A percentile compares a stretch with the other conserved stretches of the same genome.
Conservation (phyloP, 1,140 invertebrate genomes). For the Leptopilina clavipes region DNA sequence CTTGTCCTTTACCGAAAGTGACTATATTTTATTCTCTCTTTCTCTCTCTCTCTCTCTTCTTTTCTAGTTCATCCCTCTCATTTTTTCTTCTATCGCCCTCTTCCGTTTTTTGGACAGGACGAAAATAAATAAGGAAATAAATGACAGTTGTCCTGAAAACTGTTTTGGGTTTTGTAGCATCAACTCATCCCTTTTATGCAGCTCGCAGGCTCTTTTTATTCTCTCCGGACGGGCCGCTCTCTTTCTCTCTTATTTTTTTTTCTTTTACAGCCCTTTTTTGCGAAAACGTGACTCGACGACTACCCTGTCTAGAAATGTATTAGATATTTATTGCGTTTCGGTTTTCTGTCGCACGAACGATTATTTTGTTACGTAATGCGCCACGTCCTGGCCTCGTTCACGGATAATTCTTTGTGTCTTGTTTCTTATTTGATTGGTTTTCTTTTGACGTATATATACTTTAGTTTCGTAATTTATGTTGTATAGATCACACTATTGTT, state of each 20-base stretch:
- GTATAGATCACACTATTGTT: too few species aligned
- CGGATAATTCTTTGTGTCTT: not conserved
- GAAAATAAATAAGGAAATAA: constrained; percentile 74
- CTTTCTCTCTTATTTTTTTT: constrained; percentile 40
- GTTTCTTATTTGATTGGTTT: not conserved
- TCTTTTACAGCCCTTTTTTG: constrained; percentile 28
- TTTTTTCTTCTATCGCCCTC: constrained; percentile 50
- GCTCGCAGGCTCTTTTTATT: constrained; percentile 2
- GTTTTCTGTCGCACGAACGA: constrained; percentile 64
- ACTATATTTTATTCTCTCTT: constrained; percentile 34
- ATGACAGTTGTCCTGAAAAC: constrained; percentile 71
- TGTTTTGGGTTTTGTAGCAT: constrained; percentile 71
- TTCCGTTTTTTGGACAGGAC: constrained; percentile 47
- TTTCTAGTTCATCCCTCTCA: constrained; percentile 35
- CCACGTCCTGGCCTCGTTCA: constrained; percentile 31
- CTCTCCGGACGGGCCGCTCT: constrained; percentile 40
- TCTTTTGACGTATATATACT: not conserved
- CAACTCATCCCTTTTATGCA: constrained; percentile 34
- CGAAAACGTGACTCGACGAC: constrained; percentile 62
- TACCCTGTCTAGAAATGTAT: constrained; percentile 72
- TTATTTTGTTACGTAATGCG: constrained; percentile 59
- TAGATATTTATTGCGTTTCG: constrained; percentile 73
- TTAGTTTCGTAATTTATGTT: too few species aligned
- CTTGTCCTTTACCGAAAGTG: constrained; percentile 38
- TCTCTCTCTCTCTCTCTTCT: constrained; percentile 25